Conservation (phyloP, 2,797 vertebrate genomes). For the Serranus cabrilla region DNA sequence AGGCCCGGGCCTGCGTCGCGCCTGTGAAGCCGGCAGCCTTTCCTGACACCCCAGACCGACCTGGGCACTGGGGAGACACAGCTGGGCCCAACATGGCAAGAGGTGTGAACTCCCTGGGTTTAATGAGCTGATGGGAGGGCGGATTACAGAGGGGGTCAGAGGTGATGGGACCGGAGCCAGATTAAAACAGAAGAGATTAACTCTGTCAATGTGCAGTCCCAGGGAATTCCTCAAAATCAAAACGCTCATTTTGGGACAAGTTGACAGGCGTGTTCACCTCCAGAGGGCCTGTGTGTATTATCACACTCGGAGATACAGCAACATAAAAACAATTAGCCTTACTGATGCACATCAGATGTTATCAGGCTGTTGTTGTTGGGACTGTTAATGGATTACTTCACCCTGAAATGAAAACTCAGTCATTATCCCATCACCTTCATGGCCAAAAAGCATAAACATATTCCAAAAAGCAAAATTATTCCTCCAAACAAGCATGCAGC, state of each 20-base stretch:
- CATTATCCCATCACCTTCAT: background rate
- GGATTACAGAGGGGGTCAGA: conserved; percentile 79
- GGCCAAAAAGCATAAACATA: background rate
- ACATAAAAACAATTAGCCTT: background rate
- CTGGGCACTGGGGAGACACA: conserved; percentile 68
- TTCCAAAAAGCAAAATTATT: conserved; percentile 6
- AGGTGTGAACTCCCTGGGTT: conserved; percentile 81
- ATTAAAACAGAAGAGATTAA: conserved; percentile 81
- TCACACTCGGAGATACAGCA: background rate
- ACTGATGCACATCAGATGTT: background rate
- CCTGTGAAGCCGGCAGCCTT: conserved; percentile 74
- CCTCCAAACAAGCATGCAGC: conserved; percentile 22
- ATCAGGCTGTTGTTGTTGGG: background rate
- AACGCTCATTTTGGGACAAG: conserved; percentile 19
- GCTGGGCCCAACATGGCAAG: conserved; percentile 83
- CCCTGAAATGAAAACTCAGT: conserved; percentile 9
- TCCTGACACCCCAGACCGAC: conserved; percentile 71
- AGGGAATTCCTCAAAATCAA: conserved; percentile 55
- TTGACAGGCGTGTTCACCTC: conserved; percentile 13
- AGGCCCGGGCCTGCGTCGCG: conserved; percentile 57
- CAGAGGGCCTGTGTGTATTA: background rate
- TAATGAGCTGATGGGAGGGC: conserved; percentile 84
- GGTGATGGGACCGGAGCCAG: conserved; percentile 75
- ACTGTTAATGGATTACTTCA: conserved; percentile 2
- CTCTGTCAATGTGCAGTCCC: conserved; percentile 39